phyloP scores from a whole-genome alignment of 2,797 vertebrate species.

The Anableps anableps region DNA sequence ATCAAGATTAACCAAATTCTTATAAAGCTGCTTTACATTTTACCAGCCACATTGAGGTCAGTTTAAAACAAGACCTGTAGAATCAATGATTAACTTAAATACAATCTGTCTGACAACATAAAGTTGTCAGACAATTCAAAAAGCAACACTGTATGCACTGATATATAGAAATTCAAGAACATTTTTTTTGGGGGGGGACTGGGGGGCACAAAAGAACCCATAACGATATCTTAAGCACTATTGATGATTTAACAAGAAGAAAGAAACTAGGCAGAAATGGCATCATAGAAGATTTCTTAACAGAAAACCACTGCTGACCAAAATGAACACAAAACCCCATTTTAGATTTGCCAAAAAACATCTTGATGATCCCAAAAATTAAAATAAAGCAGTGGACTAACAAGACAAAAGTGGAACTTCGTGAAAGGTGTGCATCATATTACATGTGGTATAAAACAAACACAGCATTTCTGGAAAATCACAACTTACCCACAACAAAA shows the following conservation, averaged over 20 bases:
- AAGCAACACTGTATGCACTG: neutral
- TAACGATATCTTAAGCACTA: neutral
- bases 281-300: neutral
- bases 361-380: neutral
- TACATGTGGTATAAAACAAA: neutral
- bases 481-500: neutral
- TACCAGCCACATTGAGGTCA: neutral
- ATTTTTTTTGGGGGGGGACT: neutral
- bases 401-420: neutral
- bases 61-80: neutral
- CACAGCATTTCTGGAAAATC: neutral
- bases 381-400: neutral
- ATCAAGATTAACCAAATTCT: neutral
- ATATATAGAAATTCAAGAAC: neutral
- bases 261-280: neutral
- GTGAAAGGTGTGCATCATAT: neutral
- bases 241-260: neutral
- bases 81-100: neutral
- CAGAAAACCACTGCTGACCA: neutral
- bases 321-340: neutral
- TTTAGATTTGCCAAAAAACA: neutral
- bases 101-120: neutral
- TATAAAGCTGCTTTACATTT: neutral
- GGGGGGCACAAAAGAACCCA: neutral
- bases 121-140: neutral